Conservation (phyloP, 2,113 vertebrate genomes). For the Myotis lucifugus region DNA sequence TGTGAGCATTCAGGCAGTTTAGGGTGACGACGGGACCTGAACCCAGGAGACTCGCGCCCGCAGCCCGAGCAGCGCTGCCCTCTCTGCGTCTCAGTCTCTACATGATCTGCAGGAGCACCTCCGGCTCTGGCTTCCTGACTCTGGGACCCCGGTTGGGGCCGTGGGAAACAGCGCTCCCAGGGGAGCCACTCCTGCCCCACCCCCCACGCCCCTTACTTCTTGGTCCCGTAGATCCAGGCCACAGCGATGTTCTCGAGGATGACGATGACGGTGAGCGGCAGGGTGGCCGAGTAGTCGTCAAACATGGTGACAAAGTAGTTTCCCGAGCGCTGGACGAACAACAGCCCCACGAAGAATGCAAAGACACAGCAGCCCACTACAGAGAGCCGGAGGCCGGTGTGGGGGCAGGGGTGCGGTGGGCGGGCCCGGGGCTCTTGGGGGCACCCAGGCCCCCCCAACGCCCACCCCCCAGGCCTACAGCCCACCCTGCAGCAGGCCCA, state of each 20-base stretch:
- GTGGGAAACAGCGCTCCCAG: background rate
- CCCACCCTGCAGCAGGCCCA: background rate
- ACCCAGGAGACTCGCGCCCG: background rate
- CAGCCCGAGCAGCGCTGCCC: background rate
- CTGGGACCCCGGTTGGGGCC: background rate
- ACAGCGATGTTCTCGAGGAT: constrained; percentile 98
- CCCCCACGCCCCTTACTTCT: constrained; percentile 88
- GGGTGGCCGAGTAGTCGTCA: constrained; percentile 97
- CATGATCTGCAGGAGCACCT: background rate
- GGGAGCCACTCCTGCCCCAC: background rate
- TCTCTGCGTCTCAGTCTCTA: background rate
- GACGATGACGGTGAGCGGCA: constrained; percentile 97
- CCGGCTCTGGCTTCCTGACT: background rate
- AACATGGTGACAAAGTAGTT: constrained; percentile 99
- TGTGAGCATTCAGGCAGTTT: too few species aligned
- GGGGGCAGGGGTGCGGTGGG: constrained; percentile 64
- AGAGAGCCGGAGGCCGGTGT: constrained; percentile 72
- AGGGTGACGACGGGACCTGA: background rate
- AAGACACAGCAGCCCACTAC: constrained; percentile 94
- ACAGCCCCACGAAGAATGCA: constrained; percentile 94
- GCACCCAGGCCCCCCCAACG: background rate
- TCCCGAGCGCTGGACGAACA: constrained; percentile 98
- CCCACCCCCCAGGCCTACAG: background rate
- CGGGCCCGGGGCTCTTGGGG: background rate
- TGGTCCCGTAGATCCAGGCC: constrained; percentile 98